These are phyloP conservation scores for Cheumatopsyche charites DNA, from an alignment of 1,140 invertebrate genomes.

Conservation along the genomic window DNA sequence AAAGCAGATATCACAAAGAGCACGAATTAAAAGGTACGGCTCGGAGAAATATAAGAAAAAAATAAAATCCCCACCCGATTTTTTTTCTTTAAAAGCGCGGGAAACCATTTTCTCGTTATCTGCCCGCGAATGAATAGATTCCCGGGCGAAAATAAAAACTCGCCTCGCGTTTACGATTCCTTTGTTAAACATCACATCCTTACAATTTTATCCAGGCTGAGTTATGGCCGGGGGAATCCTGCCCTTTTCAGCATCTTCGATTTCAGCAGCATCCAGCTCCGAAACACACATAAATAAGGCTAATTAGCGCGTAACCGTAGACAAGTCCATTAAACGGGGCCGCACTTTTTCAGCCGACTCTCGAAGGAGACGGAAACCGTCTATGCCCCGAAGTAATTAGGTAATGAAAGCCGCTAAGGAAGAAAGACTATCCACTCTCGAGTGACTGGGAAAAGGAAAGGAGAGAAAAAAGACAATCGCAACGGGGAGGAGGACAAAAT, in stretches of 20 bases:
- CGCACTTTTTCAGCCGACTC: conserved; percentile 1
- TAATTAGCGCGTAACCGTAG: conserved; percentile 2
- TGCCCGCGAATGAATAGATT: conserved; percentile 45
- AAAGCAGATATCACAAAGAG: conserved; percentile 40
- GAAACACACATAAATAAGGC: background rate
- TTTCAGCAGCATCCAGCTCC: background rate
- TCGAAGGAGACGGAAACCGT: conserved; percentile 33
- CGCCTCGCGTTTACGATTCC: conserved; percentile 46
- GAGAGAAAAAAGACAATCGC: conserved; percentile 42
- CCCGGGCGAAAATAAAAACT: conserved; percentile 47
- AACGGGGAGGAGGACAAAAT: conserved; percentile 35
- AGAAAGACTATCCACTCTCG: conserved; percentile 37
- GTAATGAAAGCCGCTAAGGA: conserved; percentile 47
- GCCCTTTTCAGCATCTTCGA: too few relatives aligned
- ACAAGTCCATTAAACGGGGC: background rate
- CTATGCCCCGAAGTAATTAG: conserved; percentile 48
- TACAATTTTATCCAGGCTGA: conserved; percentile 48
- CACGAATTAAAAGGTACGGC: conserved; percentile 45
- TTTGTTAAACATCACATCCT: conserved; percentile 49
- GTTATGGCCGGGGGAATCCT: too few relatives aligned
- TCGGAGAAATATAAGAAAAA: too few relatives aligned
- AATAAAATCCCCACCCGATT: too few relatives aligned
- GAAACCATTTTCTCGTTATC: conserved; percentile 47
- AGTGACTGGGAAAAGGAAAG: conserved; percentile 16
- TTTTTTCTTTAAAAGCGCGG: conserved; percentile 23